Percentiles rank a stretch among this genome's conserved stretches.
Evolutionary conservation across 2,888 invertebrate species (phyloP).

Genomic region (Andrena fulva): DNA sequence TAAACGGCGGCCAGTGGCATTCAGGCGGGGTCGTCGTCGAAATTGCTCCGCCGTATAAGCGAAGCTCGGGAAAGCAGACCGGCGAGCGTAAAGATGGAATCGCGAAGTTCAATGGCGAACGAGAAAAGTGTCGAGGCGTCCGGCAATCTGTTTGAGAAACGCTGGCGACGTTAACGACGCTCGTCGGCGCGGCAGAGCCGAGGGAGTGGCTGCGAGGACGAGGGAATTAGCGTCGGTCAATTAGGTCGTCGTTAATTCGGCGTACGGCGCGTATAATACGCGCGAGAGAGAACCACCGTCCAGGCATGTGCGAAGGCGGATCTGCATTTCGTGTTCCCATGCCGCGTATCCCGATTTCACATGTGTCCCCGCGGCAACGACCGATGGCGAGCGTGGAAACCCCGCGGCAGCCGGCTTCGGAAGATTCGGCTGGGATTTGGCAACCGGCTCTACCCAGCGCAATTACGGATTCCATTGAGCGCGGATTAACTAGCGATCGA

Average conservation of each 20-base stretch:
- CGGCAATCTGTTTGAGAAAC: conserved; percentile 35
- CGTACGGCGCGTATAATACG: conserved; percentile 45
- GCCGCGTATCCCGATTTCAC: conserved; percentile 62
- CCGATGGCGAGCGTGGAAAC: not conserved
- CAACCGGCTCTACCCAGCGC: conserved; percentile 3
- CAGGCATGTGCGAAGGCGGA: conserved; percentile 71
- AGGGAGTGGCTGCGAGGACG: conserved; percentile 29
- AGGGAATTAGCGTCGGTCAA: conserved; percentile 70
- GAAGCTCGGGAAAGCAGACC: not conserved
- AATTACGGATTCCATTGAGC: not conserved
- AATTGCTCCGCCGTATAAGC: not conserved
- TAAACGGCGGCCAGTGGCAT: not conserved
- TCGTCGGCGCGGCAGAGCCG: conserved; percentile 13
- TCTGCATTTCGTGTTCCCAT: conserved; percentile 72
- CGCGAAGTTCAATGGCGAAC: not conserved
- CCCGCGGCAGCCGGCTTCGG: conserved; percentile 30
- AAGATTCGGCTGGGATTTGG: conserved; percentile 29
- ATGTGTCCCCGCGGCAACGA: conserved; percentile 57
- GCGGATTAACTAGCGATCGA: not conserved
- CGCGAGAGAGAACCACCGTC: conserved; percentile 15
- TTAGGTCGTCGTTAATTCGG: conserved; percentile 70
- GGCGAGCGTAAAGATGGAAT: not conserved
- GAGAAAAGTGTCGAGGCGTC: not conserved
- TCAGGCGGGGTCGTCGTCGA: not conserved
- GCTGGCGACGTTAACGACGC: conserved; percentile 50